Evolutionary conservation across 2,888 invertebrate genomes (phyloP), one percentile per base, ranked within the genome.

Genomic region (Synergus itoensis): DNA sequence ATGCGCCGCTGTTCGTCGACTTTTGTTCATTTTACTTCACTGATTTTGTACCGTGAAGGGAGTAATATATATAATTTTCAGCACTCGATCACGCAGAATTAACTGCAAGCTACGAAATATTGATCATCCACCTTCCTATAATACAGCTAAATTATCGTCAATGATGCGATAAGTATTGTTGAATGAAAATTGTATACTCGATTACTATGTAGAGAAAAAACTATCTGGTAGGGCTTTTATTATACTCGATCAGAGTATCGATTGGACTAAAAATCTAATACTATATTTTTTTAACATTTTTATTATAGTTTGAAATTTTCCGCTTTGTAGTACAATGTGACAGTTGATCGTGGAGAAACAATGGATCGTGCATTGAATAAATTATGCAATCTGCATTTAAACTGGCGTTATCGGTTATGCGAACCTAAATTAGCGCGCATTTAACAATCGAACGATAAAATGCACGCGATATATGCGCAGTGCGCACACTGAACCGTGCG

Each of bases 361-460:
- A 76, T 63, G 60, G 28, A 45, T 41, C 62, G 77, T 45, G 77
- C 60, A 45, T 21, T 75, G 75, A 78, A 75, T 75, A 67, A 78
- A 78, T 78, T 69, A 57, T 48, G 48, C 62, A 40, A 78, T 65
- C 64, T 78, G 78, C 75, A 75, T 78, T 78, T 75, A 73, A 75
- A 76, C 76, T 76, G 62, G 76, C 40, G 79, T 75, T 79, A 76
- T 79, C 76, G 76, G 64, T 64, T 76, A 79, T 76, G 69, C 45
- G 69, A 45, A 48, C 69, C 45, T 69, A 48, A 69, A 69, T 69
- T 69, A 69, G 67, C 67, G 45, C 45, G 67, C 67, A 69, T 69
- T 69, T 45, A 69, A 69, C 69, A 69, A 69, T 69, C 69, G 43
- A 69, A 21, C 69, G 65, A 69, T 69, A 69, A 69, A 69, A 69